A percentile compares a stretch with the other conserved stretches of the same genome.
These are phyloP conservation scores for Euleptes europaea DNA, from an alignment of 2,113 vertebrate species.

Conservation along the genomic window DNA sequence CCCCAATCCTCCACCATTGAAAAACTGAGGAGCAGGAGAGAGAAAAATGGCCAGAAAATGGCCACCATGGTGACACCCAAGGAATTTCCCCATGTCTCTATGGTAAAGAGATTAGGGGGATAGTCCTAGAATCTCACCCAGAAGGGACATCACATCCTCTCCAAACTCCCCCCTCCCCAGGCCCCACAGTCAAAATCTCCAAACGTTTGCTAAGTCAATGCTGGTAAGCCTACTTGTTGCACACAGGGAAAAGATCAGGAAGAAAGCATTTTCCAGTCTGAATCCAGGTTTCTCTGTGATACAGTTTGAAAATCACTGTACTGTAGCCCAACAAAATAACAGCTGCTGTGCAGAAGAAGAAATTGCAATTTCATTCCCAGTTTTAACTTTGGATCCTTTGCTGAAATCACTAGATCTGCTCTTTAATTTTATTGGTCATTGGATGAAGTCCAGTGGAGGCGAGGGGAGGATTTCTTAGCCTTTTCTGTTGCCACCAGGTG, in stretches of 20 bases:
- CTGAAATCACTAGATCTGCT: background rate
- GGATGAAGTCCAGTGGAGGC: background rate
- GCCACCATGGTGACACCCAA: too few species aligned
- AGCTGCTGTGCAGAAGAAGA: conserved; percentile 30
- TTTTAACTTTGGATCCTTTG: background rate
- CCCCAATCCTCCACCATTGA: too few species aligned
- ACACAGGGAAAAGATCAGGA: background rate
- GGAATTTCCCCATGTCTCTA: too few species aligned
- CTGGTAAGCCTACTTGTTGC: background rate
- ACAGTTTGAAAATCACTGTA: background rate
- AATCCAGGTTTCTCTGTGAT: background rate
- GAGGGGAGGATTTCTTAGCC: background rate
- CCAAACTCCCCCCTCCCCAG: too few species aligned
- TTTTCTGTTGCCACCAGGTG: background rate
- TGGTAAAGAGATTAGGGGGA: too few species aligned
- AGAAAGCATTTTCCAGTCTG: background rate
- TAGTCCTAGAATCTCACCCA: too few species aligned
- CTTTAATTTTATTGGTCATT: background rate
- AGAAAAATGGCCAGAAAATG: too few species aligned
- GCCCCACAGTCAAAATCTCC: too few species aligned
- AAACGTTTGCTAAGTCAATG: too few species aligned
- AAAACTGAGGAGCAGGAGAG: too few species aligned
- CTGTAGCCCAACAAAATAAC: background rate
- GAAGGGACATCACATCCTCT: too few species aligned
- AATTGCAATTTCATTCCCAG: background rate